A percentile compares a stretch with the other conserved stretches of the same genome.
phyloP scores from a whole-genome alignment of 2,888 invertebrate genomes.

The Opisthograptis luteolata region DNA sequence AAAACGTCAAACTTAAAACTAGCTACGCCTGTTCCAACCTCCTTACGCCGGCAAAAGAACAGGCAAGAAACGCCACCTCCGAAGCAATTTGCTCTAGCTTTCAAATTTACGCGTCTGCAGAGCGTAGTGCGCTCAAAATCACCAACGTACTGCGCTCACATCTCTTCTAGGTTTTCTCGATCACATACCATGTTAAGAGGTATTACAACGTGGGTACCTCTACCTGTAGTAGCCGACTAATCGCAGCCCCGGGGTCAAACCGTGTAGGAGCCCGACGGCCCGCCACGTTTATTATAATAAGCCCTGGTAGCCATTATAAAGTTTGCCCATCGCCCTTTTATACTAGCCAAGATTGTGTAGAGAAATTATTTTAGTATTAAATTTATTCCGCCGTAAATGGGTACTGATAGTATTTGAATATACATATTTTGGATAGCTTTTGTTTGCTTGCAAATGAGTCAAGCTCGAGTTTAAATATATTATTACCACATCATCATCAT shows the following conservation, averaged over 20 bases:
- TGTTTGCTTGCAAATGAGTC: neutral
- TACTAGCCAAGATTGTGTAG: conserved; percentile 39
- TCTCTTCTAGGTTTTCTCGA: conserved; percentile 47
- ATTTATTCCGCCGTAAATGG: conserved; percentile 14
- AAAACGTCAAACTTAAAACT: no score
- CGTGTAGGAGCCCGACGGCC: conserved; percentile 71
- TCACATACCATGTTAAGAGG: conserved; percentile 55
- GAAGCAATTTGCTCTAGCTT: no score
- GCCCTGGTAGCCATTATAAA: conserved; percentile 68
- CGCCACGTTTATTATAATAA: conserved; percentile 82
- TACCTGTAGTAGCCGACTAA: conserved; percentile 71
- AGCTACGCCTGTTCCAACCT: no score
- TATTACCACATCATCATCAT: no score
- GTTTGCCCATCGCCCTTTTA: conserved; percentile 69
- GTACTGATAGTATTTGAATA: neutral
- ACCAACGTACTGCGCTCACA: neutral
- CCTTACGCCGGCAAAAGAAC: no score
- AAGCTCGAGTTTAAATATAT: neutral
- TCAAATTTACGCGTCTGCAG: no score
- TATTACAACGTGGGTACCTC: conserved; percentile 57
- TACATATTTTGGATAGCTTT: neutral
- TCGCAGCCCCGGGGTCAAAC: conserved; percentile 77
- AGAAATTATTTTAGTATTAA: conserved; percentile 53
- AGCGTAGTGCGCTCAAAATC: neutral
- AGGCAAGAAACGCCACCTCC: no score